Base-by-base conservation (phyloP, 2,797 vertebrate genomes). In the Pelodytes ibericus region DNA sequence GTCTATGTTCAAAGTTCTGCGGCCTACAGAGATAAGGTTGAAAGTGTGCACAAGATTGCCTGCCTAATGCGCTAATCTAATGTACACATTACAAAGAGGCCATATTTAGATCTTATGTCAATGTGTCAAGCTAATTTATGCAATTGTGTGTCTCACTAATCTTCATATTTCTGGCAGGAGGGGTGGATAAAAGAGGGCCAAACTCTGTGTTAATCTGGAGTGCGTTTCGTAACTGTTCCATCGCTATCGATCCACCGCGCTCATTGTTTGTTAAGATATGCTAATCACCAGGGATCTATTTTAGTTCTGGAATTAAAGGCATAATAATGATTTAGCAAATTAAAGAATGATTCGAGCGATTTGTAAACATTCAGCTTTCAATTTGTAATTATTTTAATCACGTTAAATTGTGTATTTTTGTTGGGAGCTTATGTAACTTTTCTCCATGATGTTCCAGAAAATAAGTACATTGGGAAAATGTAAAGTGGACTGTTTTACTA, bases 21-120 rank as follows among this genome's bases (percentile, higher is more conserved):
- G n/a, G 41, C 41, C 30, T 10, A 16, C 24, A 31, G 20, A 74
- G 72, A 66, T 74, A 59, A 74, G 49, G 15, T 57, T 57, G 30
- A 53, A 41, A 44, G 72, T 66, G 62, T 74, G 59, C 51, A 66
- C 39, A 44, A 74, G 49, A 58, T 66, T 74, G 62, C 39, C n/a
- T 64, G 44, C 61, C 30, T 74, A 65, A 57, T 29, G 61, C n/a
- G 22, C 33, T 74, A 64, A 74, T 64, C 71, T 73, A 56, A 73
- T 73, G 47, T 73, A 73, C 47, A 73, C 47, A 73, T 73, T 15
- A 75, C 41, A 61, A 51, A 53, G 24, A 25, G 53, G 56, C 20
- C 27, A 31, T 31, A 31, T 11, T 20, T 27, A 61, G 13, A 22
- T 31, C n/a, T 62, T 62, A 22, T 16, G 18, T 9, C 63, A n/a